Conservation (phyloP, 2,888 invertebrate species). For the Rhaphigaster nebulosa region DNA sequence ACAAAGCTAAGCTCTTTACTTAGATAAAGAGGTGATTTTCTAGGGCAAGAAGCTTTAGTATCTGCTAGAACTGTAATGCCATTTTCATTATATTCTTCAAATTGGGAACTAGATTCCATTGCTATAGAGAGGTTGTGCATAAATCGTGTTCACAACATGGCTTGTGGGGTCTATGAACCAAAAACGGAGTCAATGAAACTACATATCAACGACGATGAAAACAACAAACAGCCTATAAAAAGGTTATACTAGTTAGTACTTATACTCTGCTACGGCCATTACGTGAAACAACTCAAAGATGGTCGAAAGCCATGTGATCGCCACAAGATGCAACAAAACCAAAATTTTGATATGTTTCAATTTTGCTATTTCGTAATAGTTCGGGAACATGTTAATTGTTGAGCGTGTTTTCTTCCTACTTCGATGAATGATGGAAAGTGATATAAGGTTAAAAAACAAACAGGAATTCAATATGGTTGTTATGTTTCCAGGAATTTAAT, state of each 20-base stretch:
- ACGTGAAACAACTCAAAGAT: conserved; percentile 5
- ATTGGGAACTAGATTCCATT: background rate
- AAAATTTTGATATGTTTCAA: background rate
- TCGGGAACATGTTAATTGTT: background rate
- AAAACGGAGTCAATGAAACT: background rate
- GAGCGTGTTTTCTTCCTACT: background rate
- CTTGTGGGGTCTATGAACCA: background rate
- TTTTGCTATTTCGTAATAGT: background rate
- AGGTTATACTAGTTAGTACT: background rate
- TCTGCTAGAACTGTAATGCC: conserved; percentile 52
- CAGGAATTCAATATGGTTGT: conserved; percentile 60
- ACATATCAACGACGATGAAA: background rate
- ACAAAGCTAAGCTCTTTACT: conserved; percentile 59
- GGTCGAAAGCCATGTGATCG: conserved; percentile 53
- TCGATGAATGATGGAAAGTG: background rate
- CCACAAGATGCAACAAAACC: conserved; percentile 32
- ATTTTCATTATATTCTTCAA: conserved; percentile 47
- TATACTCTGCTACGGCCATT: conserved; percentile 30
- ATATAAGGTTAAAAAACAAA: background rate
- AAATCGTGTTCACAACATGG: background rate
- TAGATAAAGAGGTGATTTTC: conserved; percentile 61
- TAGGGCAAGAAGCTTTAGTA: conserved; percentile 29
- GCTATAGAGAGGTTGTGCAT: background rate
- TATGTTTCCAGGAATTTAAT: conserved; percentile 53
- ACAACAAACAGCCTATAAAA: background rate